Evolutionary conservation across 2,113 vertebrate species (phyloP), one percentile per base, ranked within the genome.

Genomic region (Drymodes brunneopygia): DNA sequence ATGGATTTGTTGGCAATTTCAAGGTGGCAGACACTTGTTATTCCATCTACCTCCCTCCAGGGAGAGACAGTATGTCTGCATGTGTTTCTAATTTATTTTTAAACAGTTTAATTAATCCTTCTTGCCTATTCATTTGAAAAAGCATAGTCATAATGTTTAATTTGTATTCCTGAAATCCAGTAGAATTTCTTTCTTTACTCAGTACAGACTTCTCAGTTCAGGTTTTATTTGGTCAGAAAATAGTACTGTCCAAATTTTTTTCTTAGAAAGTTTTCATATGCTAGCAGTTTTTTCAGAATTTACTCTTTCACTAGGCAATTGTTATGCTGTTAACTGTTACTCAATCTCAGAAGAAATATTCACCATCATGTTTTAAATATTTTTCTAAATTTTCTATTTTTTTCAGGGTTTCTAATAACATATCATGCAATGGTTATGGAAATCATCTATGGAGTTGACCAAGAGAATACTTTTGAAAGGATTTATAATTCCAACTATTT

Each of bases 71-170:
- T 29, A 77, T 65, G 53, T 74, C 53, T 83, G n/a, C 38, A 53
- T 93, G 81, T 94, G 38, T 90, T 93, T 83, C 50, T 82, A 73
- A 90, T 92, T 62, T 81, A 66, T 73, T 94, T 94, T 94, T 93
- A 50, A 95, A 88, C 15, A 81, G n/a, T 36, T 90, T 69, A 90
- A 88, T 86, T 82, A 93, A 48, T 58, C 29, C 29, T 92, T 92
- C 21, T 70, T 88, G 70, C 42, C 12, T 67, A 62, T 86, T 92
- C 8, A 12, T 53, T 79, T 78, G 28, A 38, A 83, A 67, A 92
- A 86, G 24, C 33, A 50, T 24, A 84, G 19, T 35, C 15, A 79
- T 31, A 81, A 62, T 12, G 10, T 81, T 89, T 62, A 11, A 53
- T 64, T 81, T 79, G 19, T 85, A 50, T 91, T 62, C 44, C 31